phyloP scores from a whole-genome alignment of 2,797 vertebrate genomes.

The Hyperoplus immaculatus region DNA sequence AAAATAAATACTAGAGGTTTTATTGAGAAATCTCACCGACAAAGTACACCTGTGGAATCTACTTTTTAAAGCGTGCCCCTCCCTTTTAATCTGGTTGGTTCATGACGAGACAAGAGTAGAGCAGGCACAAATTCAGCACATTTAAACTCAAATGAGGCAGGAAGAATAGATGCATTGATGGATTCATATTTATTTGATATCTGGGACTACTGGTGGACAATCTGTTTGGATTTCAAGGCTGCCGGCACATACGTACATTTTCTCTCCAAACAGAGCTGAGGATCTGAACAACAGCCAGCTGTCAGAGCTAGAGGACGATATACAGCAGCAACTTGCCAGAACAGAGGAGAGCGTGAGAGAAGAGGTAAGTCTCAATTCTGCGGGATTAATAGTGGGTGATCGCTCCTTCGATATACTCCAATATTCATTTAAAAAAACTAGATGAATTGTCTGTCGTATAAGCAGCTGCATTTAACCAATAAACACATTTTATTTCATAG shows the following conservation, averaged over 20 bases:
- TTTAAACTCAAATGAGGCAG: slow-evolving; percentile 13
- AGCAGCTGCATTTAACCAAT: background rate
- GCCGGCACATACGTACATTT: slow-evolving; percentile 4
- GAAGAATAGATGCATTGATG: slow-evolving; percentile 15
- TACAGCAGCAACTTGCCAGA: slow-evolving; percentile 79
- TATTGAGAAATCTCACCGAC: background rate
- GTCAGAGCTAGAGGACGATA: slow-evolving; percentile 85
- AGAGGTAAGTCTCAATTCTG: slow-evolving; percentile 73
- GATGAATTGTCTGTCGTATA: background rate
- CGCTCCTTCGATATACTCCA: slow-evolving; percentile 2
- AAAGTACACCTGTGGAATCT: slow-evolving; percentile 26
- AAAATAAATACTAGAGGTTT: background rate
- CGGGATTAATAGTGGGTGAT: background rate
- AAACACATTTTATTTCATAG: background rate
- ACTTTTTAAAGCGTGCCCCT: slow-evolving; percentile 38
- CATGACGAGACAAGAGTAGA: slow-evolving; percentile 37
- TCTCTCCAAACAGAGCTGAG: slow-evolving; percentile 77
- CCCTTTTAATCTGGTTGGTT: slow-evolving; percentile 42
- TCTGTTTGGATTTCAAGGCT: slow-evolving; percentile 11
- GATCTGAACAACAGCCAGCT: slow-evolving; percentile 82
- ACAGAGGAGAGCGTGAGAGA: slow-evolving; percentile 79
- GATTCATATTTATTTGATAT: background rate
- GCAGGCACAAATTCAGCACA: slow-evolving; percentile 22
- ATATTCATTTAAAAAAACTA: background rate
- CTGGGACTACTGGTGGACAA: background rate